Evolutionary conservation across 2,888 invertebrate species (phyloP), one percentile per base, ranked within the genome.

Genomic region (Phortica okadai): DNA sequence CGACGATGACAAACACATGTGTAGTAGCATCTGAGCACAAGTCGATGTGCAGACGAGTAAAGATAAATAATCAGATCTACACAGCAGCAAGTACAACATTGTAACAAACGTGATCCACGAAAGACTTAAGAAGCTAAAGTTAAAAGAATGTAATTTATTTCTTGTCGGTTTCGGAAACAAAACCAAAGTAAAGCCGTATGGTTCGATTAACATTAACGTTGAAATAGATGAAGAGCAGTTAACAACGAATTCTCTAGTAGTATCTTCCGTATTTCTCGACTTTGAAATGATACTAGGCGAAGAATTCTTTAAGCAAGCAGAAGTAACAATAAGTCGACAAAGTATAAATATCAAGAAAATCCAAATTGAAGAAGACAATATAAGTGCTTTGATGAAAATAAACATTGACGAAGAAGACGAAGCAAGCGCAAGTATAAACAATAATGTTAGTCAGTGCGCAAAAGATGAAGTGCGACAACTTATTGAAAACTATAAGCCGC

Each of bases 281-380:
- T 21, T 21, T 33, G 33, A 33, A 33, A 33, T 33, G 4, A 33
- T 5, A 33, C 33, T 33, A 33, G 33, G 54, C 54, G 7, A 54
- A 54, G 54, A 54, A 54, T 54, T 54, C n/a, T 54, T 10, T 54
- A 54, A 54, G 10, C 54, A 62, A 62, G 62, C 62, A 21, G 16
- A 62, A 62, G 1, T 62, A 25, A 21, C 10, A 62, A 62, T 3
- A 62, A 62, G 21, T 62, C 3, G 25, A 2, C 14, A 62, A 62
- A 16, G 6, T 21, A 25, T 62, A 62, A 62, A 14, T 1, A 62
- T 62, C 2, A 54, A 54, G 6, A 54, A 54, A 6, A 54, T n/a
- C 1, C n/a, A 54, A 54, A 54, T 2, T 6, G 6, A 2, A 2
- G 54, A 54, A 2, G 54, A 54, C 54, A 5, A 54, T n/a, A 6